Evolutionary conservation across 2,888 invertebrate genomes (phyloP), one percentile per base, ranked within the genome.

Genomic region (Rosalia funebris): DNA sequence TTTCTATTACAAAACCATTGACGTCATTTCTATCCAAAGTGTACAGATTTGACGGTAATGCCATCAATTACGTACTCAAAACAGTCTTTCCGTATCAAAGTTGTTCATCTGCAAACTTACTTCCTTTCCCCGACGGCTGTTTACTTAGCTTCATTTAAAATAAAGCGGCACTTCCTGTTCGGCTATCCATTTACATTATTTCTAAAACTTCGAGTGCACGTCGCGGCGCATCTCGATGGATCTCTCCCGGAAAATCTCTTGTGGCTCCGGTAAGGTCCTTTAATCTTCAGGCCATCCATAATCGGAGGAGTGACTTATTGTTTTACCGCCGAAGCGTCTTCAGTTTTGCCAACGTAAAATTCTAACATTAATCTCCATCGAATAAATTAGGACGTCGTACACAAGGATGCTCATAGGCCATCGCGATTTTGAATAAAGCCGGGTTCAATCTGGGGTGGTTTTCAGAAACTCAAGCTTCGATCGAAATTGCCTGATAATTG

Each of bases 211-310:
- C 88, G 91, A 77, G 85, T 93, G 55, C 89, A 89, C 81, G 92
- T 79, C 25, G 3, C 25, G 25, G 4, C 25, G 90, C 90, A 56
- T 86, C 89, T 42, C 85, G 88, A 72, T 94, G 93, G 93, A 89
- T 94, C 77, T 87, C 93, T 85, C 84, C 94, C 75, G 92, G 80
- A 93, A 94, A 83, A 87, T 93, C 69, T 87, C 89, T 73, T 93
- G 94, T 79, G 87, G 88, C 75, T 92, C 92, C 74, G 89, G 93
- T 92, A 82, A 56, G 17, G 57, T 54, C 47, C 57, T 62, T 60
- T 66, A 61, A 67, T 67, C 65, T 60, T 53, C 47, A 66, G 44
- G 20, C 65, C 61, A 60, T 63, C 59, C 64, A 65, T 66, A 68
- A 72, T 71, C 70, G 66, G 64, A 60, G 19, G 48, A 42, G 66